phyloP scores from a whole-genome alignment of 1,140 invertebrate genomes.

The Meloidogyne floridensis region DNA sequence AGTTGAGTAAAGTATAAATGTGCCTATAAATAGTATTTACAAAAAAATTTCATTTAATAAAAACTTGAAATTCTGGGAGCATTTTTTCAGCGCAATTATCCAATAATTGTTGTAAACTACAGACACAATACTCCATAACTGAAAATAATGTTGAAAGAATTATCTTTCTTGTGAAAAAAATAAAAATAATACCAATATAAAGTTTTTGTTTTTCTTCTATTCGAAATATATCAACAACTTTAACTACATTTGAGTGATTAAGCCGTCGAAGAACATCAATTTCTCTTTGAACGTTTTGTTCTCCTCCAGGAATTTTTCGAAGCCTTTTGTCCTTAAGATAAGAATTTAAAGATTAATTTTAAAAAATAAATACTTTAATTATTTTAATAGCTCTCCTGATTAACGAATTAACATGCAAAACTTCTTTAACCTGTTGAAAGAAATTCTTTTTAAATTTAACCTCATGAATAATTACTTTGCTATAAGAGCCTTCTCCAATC shows the following conservation, averaged over 20 bases:
- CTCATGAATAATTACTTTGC: conserved; percentile 74
- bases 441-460: background rate
- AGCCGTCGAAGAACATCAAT: conserved; percentile 85
- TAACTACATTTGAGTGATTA: conserved; percentile 89
- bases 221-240: conserved; percentile 86
- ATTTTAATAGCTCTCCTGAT: conserved; percentile 73
- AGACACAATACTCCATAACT: conserved; percentile 73
- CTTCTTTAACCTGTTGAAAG: conserved; percentile 76
- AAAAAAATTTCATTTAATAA: conserved; percentile 67
- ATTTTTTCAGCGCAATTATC: conserved; percentile 85
- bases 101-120: conserved; percentile 81
- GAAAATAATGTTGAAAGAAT: background rate
- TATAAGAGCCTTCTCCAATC: conserved; percentile 89
- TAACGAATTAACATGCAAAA: conserved; percentile 86
- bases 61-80: conserved; percentile 89
- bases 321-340: conserved; percentile 90
- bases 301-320: conserved; percentile 91
- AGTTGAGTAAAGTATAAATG: conserved; percentile 86
- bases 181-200: conserved; percentile 73
- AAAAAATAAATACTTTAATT: conserved; percentile 55
- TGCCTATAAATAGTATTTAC: conserved; percentile 41
- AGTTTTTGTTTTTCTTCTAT: conserved; percentile 96
- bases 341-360: conserved; percentile 15
- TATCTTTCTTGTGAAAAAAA: conserved; percentile 62
- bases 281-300: conserved; percentile 94